phyloP scores from a whole-genome alignment of 1,140 invertebrate species.

The Ooceraea biroi region DNA sequence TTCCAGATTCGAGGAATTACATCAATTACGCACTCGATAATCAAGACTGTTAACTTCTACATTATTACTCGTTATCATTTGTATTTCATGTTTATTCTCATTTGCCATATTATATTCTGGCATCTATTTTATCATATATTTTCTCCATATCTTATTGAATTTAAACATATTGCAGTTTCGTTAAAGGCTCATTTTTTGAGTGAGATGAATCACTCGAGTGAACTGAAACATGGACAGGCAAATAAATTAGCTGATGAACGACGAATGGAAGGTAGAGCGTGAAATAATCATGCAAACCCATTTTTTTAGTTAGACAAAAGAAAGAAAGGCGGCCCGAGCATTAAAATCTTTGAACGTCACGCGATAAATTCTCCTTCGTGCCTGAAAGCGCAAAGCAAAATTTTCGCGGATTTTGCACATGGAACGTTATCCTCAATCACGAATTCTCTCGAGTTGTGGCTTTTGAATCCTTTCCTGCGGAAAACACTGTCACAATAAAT shows the following conservation, averaged over 20 bases:
- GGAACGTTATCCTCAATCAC: constrained; percentile 22
- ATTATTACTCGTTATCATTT: background rate
- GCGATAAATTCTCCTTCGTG: constrained; percentile 9
- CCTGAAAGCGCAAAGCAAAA: constrained; percentile 42
- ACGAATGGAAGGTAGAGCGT: constrained; percentile 17
- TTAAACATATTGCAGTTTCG: background rate
- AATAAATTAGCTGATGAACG: constrained; percentile 26
- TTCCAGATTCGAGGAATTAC: background rate
- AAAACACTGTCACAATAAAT: constrained; percentile 45
- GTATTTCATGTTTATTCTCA: background rate
- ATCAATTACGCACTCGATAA: background rate
- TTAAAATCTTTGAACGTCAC: constrained; percentile 53
- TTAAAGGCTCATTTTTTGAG: constrained; percentile 34
- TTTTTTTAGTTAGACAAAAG: background rate
- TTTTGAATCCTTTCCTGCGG: constrained; percentile 47
- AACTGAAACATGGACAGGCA: constrained; percentile 33
- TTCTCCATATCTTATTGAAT: constrained; percentile 23
- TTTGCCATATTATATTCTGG: too few relatives aligned
- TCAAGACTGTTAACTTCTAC: background rate
- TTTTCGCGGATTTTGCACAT: constrained; percentile 38
- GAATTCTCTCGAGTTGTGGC: constrained; percentile 44
- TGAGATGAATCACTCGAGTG: constrained; percentile 29
- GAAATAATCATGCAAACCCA: constrained; percentile 39
- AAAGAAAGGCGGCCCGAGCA: background rate
- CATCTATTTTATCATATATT: too few relatives aligned